These are phyloP conservation scores for Xenus cinereus DNA, from an alignment of 2,113 vertebrate species.

Conservation along the genomic window DNA sequence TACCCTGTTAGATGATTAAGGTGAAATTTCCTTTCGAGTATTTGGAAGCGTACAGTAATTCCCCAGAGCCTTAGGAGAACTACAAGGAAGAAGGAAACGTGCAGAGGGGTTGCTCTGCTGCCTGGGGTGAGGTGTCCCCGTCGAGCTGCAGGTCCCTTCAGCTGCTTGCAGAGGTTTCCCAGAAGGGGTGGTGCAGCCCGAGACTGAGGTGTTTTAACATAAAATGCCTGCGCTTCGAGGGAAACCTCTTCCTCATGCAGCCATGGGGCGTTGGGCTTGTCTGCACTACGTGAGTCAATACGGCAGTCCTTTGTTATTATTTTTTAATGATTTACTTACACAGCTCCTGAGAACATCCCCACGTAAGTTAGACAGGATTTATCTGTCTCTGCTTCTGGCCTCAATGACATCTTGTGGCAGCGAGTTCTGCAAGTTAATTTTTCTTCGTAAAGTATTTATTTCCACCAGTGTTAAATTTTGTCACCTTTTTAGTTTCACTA, in stretches of 20 bases:
- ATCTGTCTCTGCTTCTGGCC: not conserved
- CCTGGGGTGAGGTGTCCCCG: rapidly evolving
- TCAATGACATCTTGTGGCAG: not conserved
- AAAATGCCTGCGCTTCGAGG: not conserved
- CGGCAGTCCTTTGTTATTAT: not conserved
- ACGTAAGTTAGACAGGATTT: not conserved
- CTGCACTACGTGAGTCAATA: not conserved
- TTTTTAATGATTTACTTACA: not conserved
- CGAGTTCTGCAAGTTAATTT: constrained; percentile 17
- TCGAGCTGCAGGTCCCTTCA: rapidly evolving
- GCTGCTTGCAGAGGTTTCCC: not conserved
- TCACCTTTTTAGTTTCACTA: constrained; percentile 21
- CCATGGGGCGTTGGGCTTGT: not conserved
- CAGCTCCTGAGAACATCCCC: not conserved
- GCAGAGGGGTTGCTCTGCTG: not conserved
- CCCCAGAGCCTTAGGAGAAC: not conserved
- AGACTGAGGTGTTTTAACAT: not conserved
- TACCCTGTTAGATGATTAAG: not conserved
- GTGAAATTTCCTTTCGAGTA: not conserved
- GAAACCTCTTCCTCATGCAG: not conserved
- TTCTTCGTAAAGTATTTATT: not conserved
- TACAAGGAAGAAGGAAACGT: not conserved
- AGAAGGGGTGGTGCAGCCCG: not conserved
- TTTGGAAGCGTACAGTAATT: not conserved
- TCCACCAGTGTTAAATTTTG: not conserved